Evolutionary conservation across 2,888 invertebrate species (phyloP).

Genomic region (Drosophila barbarae): DNA sequence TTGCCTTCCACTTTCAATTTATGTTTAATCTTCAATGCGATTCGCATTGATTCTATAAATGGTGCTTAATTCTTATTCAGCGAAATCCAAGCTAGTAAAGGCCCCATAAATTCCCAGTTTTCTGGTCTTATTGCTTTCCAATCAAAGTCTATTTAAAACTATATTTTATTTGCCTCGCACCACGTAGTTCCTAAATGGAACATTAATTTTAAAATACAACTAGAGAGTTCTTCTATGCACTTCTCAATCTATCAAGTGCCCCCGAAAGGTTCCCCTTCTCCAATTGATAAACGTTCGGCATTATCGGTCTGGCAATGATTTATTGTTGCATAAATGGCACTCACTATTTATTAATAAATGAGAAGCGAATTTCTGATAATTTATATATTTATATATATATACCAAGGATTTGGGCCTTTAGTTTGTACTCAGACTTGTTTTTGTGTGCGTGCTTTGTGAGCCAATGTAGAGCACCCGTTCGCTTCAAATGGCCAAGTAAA

Average conservation of each 20-base stretch:
- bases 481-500: conserved; percentile 68
- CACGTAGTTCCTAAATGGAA: conserved; percentile 12
- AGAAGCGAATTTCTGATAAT: conserved; percentile 52
- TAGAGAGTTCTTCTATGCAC: conserved; percentile 7
- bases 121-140: background rate
- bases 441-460: conserved; percentile 17
- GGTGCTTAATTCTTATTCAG: background rate
- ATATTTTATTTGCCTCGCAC: conserved; percentile 6
- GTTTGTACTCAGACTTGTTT: background rate
- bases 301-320: conserved; percentile 62
- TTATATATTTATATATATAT: conserved; percentile 40
- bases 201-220: conserved; percentile 12
- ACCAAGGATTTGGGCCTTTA: too few species aligned
- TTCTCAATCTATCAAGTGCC: conserved; percentile 14
- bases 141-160: conserved; percentile 11
- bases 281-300: conserved; percentile 60
- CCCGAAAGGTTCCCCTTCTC: conserved; percentile 15
- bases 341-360: conserved; percentile 51
- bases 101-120: background rate
- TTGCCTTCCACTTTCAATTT: background rate
- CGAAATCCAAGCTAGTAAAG: background rate
- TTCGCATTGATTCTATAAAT: background rate
- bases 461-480: conserved; percentile 61
- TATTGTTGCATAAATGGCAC: conserved; percentile 60
- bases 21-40: background rate